Evolutionary conservation across 2,888 invertebrate species (phyloP), one percentile per base, ranked within the genome.

Genomic region (Mesorhabditis spiculigera): DNA sequence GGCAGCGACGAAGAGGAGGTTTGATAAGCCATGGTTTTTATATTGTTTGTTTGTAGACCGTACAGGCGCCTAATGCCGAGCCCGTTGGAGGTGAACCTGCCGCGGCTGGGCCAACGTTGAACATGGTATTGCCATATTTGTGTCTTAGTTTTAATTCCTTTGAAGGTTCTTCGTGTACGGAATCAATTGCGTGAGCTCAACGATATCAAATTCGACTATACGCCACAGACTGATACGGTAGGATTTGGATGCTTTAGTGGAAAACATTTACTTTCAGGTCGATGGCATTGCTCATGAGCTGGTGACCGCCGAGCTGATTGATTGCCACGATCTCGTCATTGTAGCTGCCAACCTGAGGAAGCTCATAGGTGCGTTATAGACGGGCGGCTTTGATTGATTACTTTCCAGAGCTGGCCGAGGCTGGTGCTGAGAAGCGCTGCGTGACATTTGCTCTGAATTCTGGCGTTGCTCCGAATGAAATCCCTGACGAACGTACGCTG

Each of bases 121-220:
- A 63, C 6, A 16, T 63, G 28, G 58, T 50, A 13, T 13, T 13
- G 45, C 10, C 6, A 28, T 5, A 13, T 44, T n/a, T 8, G 13
- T 64, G 68, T n/a, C 45, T 64, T 16, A 63, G 65, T 43, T 62
- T 50, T 13, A 50, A 10, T 50, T 50, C 10, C n/a, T 45, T 76
- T 79, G 43, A 71, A 86, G 80, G 86, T 87, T 28, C 80, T 87
- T 10, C 81, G 87, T 44, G 84, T 86, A 4, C 76, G 86, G 62
- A 97, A 97, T 89, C 90, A 91, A 63, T 91, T 91, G 75, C 90
- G 92, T 70, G 96, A 97, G 87, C 88, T 98, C 77, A 96, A 97
- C 87, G 97, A 98, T 87, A 98, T 98, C 82, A 91, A 95, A 81
- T 98, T 98, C 87, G 96, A 98, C 88, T 98, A 93, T 87, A 92